Evolutionary conservation across 2,113 vertebrate genomes (phyloP), one percentile per base, ranked within the genome.

Genomic region (Oenanthe oenanthe): DNA sequence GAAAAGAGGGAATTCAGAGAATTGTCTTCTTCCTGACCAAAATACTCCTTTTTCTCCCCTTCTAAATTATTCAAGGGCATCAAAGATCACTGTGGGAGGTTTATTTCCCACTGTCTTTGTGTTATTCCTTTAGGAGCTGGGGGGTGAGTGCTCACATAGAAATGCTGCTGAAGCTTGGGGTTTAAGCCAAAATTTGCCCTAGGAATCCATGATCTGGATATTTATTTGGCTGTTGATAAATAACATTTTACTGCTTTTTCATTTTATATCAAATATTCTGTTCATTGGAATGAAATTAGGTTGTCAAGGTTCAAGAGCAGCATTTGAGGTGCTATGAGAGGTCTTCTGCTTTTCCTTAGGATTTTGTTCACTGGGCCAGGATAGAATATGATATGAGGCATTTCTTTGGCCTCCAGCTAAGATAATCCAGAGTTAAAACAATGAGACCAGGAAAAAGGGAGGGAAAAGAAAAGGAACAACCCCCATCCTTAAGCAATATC

Each of bases 271-370:
- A 47, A 12, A 14, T 38, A 20, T 42, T 60, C 9, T 34, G 65
- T 38, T 48, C 16, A 10, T 3, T 72, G 36, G 36, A 42, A 31
- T 61, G 31, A 48, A 80, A 14, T 22, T 9, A 34, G 31, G 40
- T 42, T 50, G 9, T 15, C 20, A 14, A 2, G 29, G 29, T 57
- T 28, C 0, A 0, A 82, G 34, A 0, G 1, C 18, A 24, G 42
- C 1, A 0, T 63, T 67, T 58, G 61, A 74, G 38, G 22, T 29
- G 29, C 34, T 0, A 0, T 28, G 32, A 36, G 63, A 73, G 36
- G 14, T 19, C 8, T 17, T 51, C 51, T 60, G n/a, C 26, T 86
- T 76, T 88, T 61, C 51, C 68, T 20, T n/a, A 19, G 60, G 28
- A 21, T 47, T 58, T 43, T n/a, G 12, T 9, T 65, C 31, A 15